Percentiles rank a stretch among this genome's conserved stretches.
Conservation (phyloP, 2,113 vertebrate species). For the Lethenteron camtschaticum region DNA sequence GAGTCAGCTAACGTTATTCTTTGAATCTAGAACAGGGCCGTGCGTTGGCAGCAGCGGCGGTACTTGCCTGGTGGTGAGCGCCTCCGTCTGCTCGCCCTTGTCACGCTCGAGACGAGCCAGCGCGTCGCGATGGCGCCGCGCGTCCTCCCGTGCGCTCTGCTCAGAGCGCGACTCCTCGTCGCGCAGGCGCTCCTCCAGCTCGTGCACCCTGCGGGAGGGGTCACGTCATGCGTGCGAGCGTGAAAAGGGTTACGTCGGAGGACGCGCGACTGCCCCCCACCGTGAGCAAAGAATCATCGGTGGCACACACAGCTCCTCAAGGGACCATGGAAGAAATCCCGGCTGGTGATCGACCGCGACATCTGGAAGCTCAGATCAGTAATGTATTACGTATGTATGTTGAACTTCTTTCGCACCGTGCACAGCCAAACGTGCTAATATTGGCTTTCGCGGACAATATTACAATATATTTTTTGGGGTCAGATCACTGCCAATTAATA, state of each 20-base stretch:
- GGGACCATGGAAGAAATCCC: no score
- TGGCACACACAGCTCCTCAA: no score
- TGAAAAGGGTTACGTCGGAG: no score
- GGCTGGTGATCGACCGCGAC: no score
- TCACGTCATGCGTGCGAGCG: no score
- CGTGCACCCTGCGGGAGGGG: constrained; percentile 40
- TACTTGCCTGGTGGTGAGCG: constrained; percentile 47
- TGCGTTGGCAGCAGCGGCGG: background rate
- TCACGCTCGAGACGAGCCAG: constrained; percentile 63
- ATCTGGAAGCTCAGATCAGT: no score
- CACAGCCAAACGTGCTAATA: no score
- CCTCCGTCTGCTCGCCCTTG: constrained; percentile 53
- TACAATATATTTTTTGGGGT: no score
- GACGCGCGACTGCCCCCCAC: background rate
- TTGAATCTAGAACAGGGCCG: background rate
- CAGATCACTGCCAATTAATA: no score
- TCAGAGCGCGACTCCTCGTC: constrained; percentile 66
- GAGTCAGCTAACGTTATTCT: constrained; percentile 3
- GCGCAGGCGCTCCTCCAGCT: constrained; percentile 76
- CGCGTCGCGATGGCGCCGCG: constrained; percentile 53
- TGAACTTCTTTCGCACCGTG: no score
- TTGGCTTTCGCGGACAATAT: no score
- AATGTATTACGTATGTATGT: no score
- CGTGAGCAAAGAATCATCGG: background rate
- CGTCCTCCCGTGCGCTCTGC: constrained; percentile 41